These are phyloP conservation scores for Sebastolobus alascanus DNA, from an alignment of 2,797 vertebrate genomes.

Conservation along the genomic window DNA sequence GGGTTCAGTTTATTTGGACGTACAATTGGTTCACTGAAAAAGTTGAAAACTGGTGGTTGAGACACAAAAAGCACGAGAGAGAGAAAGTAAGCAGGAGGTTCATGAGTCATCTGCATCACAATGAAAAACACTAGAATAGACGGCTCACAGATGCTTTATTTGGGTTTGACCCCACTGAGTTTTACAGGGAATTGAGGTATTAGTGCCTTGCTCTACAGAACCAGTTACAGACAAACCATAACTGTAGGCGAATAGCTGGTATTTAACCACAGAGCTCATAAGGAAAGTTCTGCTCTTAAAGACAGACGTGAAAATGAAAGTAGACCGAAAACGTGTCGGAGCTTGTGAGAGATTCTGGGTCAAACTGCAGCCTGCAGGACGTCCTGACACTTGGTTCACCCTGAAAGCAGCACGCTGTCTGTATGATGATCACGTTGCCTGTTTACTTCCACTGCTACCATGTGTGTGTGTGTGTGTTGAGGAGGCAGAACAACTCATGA, in stretches of 20 bases:
- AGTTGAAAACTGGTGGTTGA: slow-evolving; percentile 37
- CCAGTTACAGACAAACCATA: not conserved
- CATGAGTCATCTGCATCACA: slow-evolving; percentile 21
- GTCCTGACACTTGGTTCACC: slow-evolving; percentile 11
- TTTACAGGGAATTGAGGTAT: slow-evolving; percentile 4
- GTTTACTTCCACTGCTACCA: not conserved
- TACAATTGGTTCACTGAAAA: slow-evolving; percentile 10
- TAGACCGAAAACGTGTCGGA: not conserved
- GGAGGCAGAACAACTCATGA: slow-evolving; percentile 1
- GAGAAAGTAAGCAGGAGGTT: slow-evolving; percentile 2
- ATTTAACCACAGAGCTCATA: not conserved
- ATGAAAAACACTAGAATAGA: not conserved
- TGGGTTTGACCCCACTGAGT: slow-evolving; percentile 6
- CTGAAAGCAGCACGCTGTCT: slow-evolving; percentile 6
- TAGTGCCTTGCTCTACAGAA: not conserved
- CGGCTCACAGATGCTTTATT: not conserved
- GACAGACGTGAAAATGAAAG: not conserved
- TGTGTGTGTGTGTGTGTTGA: slow-evolving; percentile 8
- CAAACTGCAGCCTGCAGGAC: not conserved
- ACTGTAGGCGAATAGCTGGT: not conserved
- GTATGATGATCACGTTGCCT: slow-evolving; percentile 2
- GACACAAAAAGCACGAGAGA: slow-evolving; percentile 8
- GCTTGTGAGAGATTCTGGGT: slow-evolving; percentile 9
- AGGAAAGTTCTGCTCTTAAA: not conserved
- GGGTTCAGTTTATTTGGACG: slow-evolving; percentile 36